Percentiles rank a stretch among this genome's conserved stretches.
Conservation (phyloP, 2,113 vertebrate genomes). For the Pygoscelis adeliae region DNA sequence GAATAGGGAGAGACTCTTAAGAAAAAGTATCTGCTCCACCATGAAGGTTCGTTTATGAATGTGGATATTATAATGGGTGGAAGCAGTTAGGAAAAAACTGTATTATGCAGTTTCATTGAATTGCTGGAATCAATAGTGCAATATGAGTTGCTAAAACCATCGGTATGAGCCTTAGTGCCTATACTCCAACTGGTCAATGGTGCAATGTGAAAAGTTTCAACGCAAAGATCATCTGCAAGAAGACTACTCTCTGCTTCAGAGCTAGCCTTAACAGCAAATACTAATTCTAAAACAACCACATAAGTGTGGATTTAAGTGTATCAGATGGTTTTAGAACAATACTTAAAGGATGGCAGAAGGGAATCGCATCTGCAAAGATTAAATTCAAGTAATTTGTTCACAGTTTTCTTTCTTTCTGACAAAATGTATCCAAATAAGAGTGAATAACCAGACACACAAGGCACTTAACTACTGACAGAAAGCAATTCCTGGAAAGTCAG, state of each 20-base stretch:
- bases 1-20: constrained; percentile 6
- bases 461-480: not conserved
- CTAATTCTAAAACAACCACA: not conserved
- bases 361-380: not conserved
- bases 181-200: not conserved
- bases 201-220: not conserved
- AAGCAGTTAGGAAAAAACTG: not conserved
- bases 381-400: not conserved
- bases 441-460: not conserved
- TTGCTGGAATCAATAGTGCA: not conserved
- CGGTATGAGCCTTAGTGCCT: not conserved
- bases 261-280: not conserved
- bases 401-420: not conserved
- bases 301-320: not conserved
- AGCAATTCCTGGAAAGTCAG: not conserved
- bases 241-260: not conserved
- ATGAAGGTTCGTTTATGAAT: constrained; percentile 3
- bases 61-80: not conserved
- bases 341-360: not conserved
- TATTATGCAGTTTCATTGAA: not conserved
- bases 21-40: constrained; percentile 1
- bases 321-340: not conserved
- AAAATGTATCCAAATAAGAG: not conserved
- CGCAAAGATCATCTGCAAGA: not conserved
- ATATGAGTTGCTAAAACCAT: not conserved